These are phyloP conservation scores for Drosophila heteroneura DNA, from an alignment of 2,888 invertebrate species.

Conservation along the genomic window DNA sequence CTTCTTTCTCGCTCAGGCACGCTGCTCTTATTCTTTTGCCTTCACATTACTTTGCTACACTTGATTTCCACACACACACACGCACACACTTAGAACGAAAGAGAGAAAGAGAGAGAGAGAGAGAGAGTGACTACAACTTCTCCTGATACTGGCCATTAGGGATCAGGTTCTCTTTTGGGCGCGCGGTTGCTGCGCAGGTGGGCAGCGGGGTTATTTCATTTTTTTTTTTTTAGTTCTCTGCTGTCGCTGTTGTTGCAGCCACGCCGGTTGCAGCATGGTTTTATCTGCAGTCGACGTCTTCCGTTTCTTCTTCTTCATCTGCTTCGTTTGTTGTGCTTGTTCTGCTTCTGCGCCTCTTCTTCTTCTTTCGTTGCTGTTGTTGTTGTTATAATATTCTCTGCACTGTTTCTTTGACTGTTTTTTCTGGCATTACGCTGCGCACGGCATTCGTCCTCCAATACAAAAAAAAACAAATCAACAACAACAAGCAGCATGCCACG, in stretches of 20 bases:
- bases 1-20: constrained; percentile 45
- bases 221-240: constrained; percentile 32
- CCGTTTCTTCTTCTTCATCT: constrained; percentile 29
- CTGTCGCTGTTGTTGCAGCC: constrained; percentile 49
- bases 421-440: constrained; percentile 71
- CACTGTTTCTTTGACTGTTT: constrained; percentile 52
- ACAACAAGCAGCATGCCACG: constrained; percentile 48
- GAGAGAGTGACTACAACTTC: constrained; percentile 40
- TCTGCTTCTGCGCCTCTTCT: constrained; percentile 29
- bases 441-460: constrained; percentile 77
- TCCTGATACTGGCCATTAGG: constrained; percentile 76
- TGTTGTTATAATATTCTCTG: constrained; percentile 32
- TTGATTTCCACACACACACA: constrained; percentile 73
- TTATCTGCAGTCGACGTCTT: constrained; percentile 58
- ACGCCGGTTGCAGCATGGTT: constrained; percentile 73
- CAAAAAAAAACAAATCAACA: constrained; percentile 34
- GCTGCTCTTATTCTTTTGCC: constrained; percentile 71
- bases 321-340: constrained; percentile 28
- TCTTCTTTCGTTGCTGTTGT: constrained; percentile 29
- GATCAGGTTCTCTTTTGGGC: constrained; percentile 68
- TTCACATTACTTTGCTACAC: constrained; percentile 74
- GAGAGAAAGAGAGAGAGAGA: constrained; percentile 3
- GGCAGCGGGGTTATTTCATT: constrained; percentile 31
- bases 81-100: constrained; percentile 12
- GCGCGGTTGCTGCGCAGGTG: constrained; percentile 65